A percentile compares a stretch with the other conserved stretches of the same genome.
These are phyloP conservation scores for Drosophila kokeensis DNA, from an alignment of 2,888 invertebrate genomes.

Conservation along the genomic window DNA sequence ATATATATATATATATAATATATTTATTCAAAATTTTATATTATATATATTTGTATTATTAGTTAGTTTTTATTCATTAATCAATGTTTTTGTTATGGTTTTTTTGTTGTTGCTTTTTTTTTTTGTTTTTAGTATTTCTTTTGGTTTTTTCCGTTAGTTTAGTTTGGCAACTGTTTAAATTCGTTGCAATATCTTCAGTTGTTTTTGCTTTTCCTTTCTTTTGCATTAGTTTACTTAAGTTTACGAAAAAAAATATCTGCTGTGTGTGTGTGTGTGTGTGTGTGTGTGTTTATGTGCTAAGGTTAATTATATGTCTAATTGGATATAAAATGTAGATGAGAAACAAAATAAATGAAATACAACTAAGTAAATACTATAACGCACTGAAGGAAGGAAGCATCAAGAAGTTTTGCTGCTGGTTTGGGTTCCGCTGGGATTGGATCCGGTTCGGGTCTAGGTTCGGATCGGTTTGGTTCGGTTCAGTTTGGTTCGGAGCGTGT, in stretches of 20 bases:
- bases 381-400: constrained; percentile 70
- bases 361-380: constrained; percentile 57
- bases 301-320: constrained; percentile 44
- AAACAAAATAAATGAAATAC: constrained; percentile 16
- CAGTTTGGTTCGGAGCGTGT: constrained; percentile 7
- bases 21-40: constrained; percentile 55
- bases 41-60: constrained; percentile 57
- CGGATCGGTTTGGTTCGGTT: constrained; percentile 35
- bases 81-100: constrained; percentile 35
- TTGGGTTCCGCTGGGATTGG: constrained; percentile 37
- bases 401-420: constrained; percentile 49
- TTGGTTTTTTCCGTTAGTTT: constrained; percentile 61
- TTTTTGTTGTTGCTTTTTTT: not conserved
- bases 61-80: constrained; percentile 47
- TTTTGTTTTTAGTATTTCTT: constrained; percentile 28
- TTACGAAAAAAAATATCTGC: constrained; percentile 65
- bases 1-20: constrained; percentile 42
- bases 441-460: constrained; percentile 35
- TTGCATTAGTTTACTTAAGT: constrained; percentile 73
- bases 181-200: constrained; percentile 80
- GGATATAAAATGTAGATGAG: constrained; percentile 15
- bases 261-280: constrained; percentile 22
- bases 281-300: constrained; percentile 37
- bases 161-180: constrained; percentile 80
- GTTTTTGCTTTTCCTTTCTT: constrained; percentile 34